Conservation (phyloP, 2,888 invertebrate genomes). For the Lepidocyrtoides sp. region DNA sequence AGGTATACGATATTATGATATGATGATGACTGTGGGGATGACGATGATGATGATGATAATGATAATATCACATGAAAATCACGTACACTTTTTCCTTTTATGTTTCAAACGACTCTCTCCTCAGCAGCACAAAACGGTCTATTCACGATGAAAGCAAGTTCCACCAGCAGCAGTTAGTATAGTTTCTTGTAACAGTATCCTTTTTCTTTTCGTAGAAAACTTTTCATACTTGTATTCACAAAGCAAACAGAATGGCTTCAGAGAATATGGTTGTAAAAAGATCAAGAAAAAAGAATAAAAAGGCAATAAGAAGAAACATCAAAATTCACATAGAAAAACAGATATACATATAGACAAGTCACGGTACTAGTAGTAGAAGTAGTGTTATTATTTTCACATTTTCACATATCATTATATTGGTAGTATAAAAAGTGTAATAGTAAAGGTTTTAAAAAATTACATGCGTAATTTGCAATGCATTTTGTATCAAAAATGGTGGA, state of each 20-base stretch:
- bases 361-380: too few relatives aligned
- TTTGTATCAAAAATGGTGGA: too few relatives aligned
- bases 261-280: constrained; percentile 30
- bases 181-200: neutral
- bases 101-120: constrained; percentile 54
- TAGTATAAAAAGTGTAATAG: neutral
- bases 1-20: constrained; percentile 58
- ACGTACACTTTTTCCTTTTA: constrained; percentile 65
- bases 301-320: neutral
- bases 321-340: too few relatives aligned
- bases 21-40: constrained; percentile 17
- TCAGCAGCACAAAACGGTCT: neutral
- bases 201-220: neutral
- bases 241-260: constrained; percentile 49
- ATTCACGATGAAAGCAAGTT: constrained; percentile 23
- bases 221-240: constrained; percentile 17
- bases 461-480: constrained; percentile 1
- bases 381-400: constrained; percentile 10
- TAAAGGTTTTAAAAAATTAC: constrained; percentile 7
- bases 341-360: constrained; percentile 40
- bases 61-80: constrained; percentile 63
- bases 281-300: constrained; percentile 30
- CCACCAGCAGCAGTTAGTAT: too few relatives aligned
- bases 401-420: constrained; percentile 11
- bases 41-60: constrained; percentile 53